These are phyloP conservation scores for Acropternis orthonyx DNA, from an alignment of 2,797 vertebrate species.

Conservation along the genomic window DNA sequence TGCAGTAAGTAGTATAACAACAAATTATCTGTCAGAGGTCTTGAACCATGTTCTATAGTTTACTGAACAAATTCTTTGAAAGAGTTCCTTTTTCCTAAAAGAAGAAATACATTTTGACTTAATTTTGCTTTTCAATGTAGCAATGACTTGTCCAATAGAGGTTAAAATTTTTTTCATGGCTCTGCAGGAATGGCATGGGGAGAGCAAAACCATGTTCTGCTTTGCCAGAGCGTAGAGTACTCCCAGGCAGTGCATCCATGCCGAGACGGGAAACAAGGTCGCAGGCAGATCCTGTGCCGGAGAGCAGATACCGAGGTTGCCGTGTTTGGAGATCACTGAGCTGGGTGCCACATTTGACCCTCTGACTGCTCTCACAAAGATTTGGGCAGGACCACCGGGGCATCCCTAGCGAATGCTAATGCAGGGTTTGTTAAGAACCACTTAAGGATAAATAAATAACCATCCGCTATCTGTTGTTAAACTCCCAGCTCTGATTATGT, in stretches of 20 bases:
- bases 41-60: neutral
- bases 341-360: rapidly evolving
- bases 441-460: neutral
- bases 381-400: neutral
- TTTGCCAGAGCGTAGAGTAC: neutral
- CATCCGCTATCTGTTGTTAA: neutral
- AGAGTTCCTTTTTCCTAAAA: neutral
- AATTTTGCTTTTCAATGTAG: neutral
- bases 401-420: neutral
- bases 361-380: neutral
- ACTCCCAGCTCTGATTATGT: neutral
- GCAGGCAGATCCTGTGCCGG: neutral
- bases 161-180: neutral
- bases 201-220: neutral
- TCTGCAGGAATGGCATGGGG: neutral
- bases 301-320: neutral
- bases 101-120: neutral
- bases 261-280: rapidly evolving
- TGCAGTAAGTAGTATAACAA: neutral
- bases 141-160: neutral
- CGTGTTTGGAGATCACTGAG: neutral
- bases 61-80: neutral
- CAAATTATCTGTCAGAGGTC: neutral
- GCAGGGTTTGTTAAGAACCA: neutral
- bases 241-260: neutral